Base-by-base conservation (phyloP, 2,888 invertebrate species). In the Eurytoma adleriae region DNA sequence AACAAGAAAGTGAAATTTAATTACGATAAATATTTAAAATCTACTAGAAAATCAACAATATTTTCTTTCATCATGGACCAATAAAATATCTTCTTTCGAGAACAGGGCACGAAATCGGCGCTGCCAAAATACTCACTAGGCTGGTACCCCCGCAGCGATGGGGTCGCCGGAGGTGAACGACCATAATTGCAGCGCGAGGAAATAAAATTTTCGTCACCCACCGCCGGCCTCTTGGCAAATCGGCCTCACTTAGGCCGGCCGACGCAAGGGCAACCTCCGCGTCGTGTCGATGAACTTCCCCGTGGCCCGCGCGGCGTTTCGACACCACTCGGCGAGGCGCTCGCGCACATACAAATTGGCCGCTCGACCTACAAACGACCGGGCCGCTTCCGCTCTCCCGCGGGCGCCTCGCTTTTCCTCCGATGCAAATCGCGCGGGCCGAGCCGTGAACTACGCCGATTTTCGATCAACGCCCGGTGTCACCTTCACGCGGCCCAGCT, bases 361-460 rank as follows among this genome's bases (percentile, higher is more conserved):
- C 7, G 40, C 3, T 62, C 56, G 57, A 57, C 74, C 64, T 79
- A 69, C 79, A 74, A 79, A 30, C 40, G 64, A 69, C 27, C 69
- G 61, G 0, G 3, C 2, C 10, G 3, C 16, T 24, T 13, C 13
- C 54, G n/a, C 40, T 67, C 59, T 52, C 66, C 20, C 66, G 27
- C 48, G 48, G 20, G 61, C 20, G 61, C n/a, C 62, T 24, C 30
- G 30, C 30, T 5, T 62, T 61, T 50, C 30, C 18, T 48, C 20
- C 12, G n/a, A 61, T 30, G 56, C 59, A 56, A 69, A 57, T 69
- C 1, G 16, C 56, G 40, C 64, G 64, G n/a, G 14, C n/a, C n/a
- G 24, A 20, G 48, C 48, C 40, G 40, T 52, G 27, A 48, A 62
- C 50, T 62, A 13, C 7, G 30, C 54, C 50, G 27, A 27, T 67